Evolutionary conservation across 2,797 vertebrate genomes (phyloP).

Genomic region (Rhinichthys osculus): DNA sequence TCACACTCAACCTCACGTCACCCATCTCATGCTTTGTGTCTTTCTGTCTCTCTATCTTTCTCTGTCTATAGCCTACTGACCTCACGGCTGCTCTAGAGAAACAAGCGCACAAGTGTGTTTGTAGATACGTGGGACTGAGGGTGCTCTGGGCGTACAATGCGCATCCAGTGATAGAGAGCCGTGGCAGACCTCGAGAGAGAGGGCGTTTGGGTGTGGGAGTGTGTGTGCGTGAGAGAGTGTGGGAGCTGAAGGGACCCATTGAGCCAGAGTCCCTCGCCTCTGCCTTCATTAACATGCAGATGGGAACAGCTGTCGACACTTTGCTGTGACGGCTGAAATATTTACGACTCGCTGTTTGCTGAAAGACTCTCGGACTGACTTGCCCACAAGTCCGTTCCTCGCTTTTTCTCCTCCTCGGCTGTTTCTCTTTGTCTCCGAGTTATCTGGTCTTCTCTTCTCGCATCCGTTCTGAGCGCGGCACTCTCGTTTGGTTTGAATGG

Average conservation of each 20-base stretch:
- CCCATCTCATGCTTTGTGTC: slow-evolving; percentile 29
- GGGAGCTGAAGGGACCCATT: slow-evolving; percentile 79
- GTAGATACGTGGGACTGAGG: slow-evolving; percentile 49
- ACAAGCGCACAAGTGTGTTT: slow-evolving; percentile 61
- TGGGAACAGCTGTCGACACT: slow-evolving; percentile 80
- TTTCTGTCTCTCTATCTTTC: slow-evolving; percentile 35
- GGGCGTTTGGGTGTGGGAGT: slow-evolving; percentile 48
- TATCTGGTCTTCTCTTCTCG: slow-evolving; percentile 31
- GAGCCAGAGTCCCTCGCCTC: slow-evolving; percentile 69
- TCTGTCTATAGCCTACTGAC: slow-evolving; percentile 55
- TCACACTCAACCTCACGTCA: slow-evolving; percentile 44
- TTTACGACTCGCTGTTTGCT: slow-evolving; percentile 80
- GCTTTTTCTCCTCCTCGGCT: neutral
- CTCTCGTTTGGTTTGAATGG: slow-evolving; percentile 66
- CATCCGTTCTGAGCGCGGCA: slow-evolving; percentile 39
- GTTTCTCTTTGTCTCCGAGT: slow-evolving; percentile 24
- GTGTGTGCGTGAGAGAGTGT: slow-evolving; percentile 47
- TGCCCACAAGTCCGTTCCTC: slow-evolving; percentile 28
- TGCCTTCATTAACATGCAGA: slow-evolving; percentile 81
- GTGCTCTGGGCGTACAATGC: slow-evolving; percentile 53
- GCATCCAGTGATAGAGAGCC: slow-evolving; percentile 55
- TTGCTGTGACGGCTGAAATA: slow-evolving; percentile 82
- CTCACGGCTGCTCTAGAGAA: slow-evolving; percentile 46
- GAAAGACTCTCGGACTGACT: slow-evolving; percentile 71
- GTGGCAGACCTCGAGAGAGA: slow-evolving; percentile 45